A percentile compares a stretch with the other conserved stretches of the same genome.
Evolutionary conservation across 2,113 vertebrate species (phyloP).

Genomic region (Siphamia tubifer): DNA sequence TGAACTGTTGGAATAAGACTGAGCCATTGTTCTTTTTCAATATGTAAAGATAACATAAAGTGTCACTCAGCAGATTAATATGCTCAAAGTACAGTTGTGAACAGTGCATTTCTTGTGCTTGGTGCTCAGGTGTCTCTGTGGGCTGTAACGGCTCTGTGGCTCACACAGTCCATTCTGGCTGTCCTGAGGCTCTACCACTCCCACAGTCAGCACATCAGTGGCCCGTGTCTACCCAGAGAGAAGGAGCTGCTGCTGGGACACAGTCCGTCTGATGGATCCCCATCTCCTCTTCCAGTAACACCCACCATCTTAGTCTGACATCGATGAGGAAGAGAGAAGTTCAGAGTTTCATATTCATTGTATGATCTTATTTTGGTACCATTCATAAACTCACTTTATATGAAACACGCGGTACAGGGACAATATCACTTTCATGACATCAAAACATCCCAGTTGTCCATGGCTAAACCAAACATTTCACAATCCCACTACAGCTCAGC

Average conservation of each 20-base stretch:
- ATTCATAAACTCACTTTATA: too few species aligned
- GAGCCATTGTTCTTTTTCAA: too few species aligned
- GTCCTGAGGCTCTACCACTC: constrained; percentile 83
- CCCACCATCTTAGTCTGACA: constrained; percentile 66
- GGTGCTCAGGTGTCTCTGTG: constrained; percentile 75
- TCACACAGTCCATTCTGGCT: constrained; percentile 77
- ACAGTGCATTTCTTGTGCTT: neutral
- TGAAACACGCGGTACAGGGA: neutral
- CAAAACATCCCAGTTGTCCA: neutral
- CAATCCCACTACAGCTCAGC: neutral
- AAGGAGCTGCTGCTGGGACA: constrained; percentile 78
- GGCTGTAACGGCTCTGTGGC: constrained; percentile 78
- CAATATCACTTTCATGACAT: neutral
- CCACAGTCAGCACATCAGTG: constrained; percentile 76
- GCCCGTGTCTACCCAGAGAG: constrained; percentile 76
- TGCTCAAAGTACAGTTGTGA: too few species aligned
- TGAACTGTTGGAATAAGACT: too few species aligned
- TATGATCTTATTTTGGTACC: too few species aligned
- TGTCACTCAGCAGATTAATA: too few species aligned
- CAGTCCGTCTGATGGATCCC: constrained; percentile 49
- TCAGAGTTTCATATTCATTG: too few species aligned
- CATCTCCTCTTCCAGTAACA: constrained; percentile 48
- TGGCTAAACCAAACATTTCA: neutral
- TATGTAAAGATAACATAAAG: too few species aligned
- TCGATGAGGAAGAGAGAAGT: neutral